Percentiles rank a stretch among this genome's conserved stretches.
phyloP scores from a whole-genome alignment of 1,140 invertebrate genomes.

The Chrysoperla carnea region DNA sequence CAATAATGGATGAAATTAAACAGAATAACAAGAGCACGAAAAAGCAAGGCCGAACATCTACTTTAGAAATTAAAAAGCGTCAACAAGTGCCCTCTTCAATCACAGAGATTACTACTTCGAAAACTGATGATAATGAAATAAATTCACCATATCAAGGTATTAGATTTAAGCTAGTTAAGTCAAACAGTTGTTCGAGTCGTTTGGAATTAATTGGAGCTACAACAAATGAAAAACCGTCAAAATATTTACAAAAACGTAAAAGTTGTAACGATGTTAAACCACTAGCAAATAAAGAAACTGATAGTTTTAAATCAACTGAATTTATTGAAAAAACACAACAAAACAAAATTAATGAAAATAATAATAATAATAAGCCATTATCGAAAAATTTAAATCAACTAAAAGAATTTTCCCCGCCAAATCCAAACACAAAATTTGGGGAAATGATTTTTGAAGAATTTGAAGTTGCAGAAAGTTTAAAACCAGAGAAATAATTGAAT shows the following conservation, averaged over 20 bases:
- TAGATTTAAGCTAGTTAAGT: slow-evolving; percentile 62
- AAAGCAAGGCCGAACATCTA: slow-evolving; percentile 4
- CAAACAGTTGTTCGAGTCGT: slow-evolving; percentile 67
- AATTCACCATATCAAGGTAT: slow-evolving; percentile 32
- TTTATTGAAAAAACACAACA: slow-evolving; percentile 1
- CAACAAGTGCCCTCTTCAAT: too few species aligned
- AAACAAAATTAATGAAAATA: background rate
- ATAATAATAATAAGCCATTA: background rate
- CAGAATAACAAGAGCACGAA: slow-evolving; percentile 17
- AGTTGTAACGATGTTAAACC: slow-evolving; percentile 10
- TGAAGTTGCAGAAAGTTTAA: slow-evolving; percentile 30
- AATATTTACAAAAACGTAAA: slow-evolving; percentile 14
- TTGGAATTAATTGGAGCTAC: slow-evolving; percentile 52
- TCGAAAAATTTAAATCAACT: background rate
- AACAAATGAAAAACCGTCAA: slow-evolving; percentile 12
- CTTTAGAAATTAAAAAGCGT: background rate
- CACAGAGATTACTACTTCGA: too few species aligned
- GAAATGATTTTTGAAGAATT: slow-evolving; percentile 73
- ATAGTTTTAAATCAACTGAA: background rate
- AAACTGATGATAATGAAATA: background rate
- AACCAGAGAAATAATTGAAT: too few species aligned
- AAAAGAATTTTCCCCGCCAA: slow-evolving; percentile 9
- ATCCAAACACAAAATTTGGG: slow-evolving; percentile 38
- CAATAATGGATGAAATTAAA: slow-evolving; percentile 46
- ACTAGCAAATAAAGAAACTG: slow-evolving; percentile 7